Base-by-base conservation (phyloP, 2,797 vertebrate genomes). In the Sebastes ruberrimus region DNA sequence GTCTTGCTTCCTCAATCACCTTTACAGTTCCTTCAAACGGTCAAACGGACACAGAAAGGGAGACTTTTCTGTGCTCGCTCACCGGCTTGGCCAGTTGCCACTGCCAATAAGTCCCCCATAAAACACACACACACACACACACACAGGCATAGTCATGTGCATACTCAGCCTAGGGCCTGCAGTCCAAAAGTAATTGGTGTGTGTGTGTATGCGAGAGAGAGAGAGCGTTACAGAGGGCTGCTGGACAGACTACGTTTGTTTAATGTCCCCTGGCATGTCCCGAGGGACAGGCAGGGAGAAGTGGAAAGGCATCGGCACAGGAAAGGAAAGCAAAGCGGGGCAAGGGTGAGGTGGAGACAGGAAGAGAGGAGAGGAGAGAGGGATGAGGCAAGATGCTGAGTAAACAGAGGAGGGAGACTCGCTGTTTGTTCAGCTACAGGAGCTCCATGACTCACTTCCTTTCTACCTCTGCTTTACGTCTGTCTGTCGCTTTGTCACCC, bases 1-100 rank as follows among this genome's bases (percentile, higher is more conserved):
- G 85, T 46, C 78, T 70, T 38, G 74, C 77, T 88, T 85, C 85
- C 82, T 92, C 89, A 86, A 89, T 93, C 92, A 92, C 88, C 87
- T 91, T 92, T 89, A 90, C 84, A 79, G 65, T 86, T 88, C 76
- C 79, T 85, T 86, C 71, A 80, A 86, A 86, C 67, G 66, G 81
- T 87, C 88, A 86, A 75, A 88, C 46, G 46, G 66, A 81, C 82
- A 74, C 74, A 76, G 82, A 79, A 49, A 85, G 71, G 62, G 74
- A 78, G 71, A 76, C 70, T 74, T 87, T 83, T 77, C 57, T 53
- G 76, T 71, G 25, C 72, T 53, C 23, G 60, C 72, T 78, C 75
- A 53, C 49, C 8, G 32, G 25, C 71, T 84, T 88, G 89, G 86
- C 81, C 55, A 38, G 56, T 33, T 73, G 84, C 84, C 81, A 79